Base-by-base conservation (phyloP, 2,888 invertebrate species). In the Neoaliturus tenellus region DNA sequence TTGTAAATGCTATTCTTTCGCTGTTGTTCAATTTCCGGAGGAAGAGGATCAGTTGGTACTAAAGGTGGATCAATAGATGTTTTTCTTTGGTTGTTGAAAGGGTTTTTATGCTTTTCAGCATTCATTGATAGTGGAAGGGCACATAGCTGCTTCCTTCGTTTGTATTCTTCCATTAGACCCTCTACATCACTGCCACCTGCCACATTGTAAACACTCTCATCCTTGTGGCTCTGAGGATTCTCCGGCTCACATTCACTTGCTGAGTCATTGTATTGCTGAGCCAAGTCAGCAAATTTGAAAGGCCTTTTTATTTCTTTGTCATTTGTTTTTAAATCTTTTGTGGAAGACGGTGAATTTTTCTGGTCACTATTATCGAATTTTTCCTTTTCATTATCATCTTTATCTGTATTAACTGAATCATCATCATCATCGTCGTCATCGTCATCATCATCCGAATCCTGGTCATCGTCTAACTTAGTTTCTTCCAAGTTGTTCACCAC, bases 1-100 rank as follows among this genome's bases (percentile, higher is more conserved):
- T 96, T 97, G 86, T 95, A 94, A 85, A 97, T 96, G 88, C 97
- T 97, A 73, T 94, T 92, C 81, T 95, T 93, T 87, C 96, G 93
- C 89, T 97, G 97, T 87, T 95, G 95, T 88, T 96, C 96, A 82
- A 97, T 96, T 90, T 96, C 96, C 0, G 95, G 95, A 2, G 96
- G 95, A 6, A 96, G 83, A 39, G 87, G 94, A 0, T 95, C 94
- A 88, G 95, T 95, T 6, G 93, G 93, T n/a, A 93, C 93, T 8
- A 84, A 81, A 12, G 85, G 83, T 71, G 93, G 92, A 33, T 90
- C 86, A n/a, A 87, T 86, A 33, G 88, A 87, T 6, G 78, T 55
- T 39, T 83, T 81, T 23, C 58, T 75, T 39, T 51, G 51, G 83
- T 88, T 87, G 83, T 88, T 87, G 86, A 91, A 91, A 5, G 90